Percentiles rank a stretch among this genome's conserved stretches.
phyloP scores from a whole-genome alignment of 2,113 vertebrate genomes.

The Oryzias melastigma region DNA sequence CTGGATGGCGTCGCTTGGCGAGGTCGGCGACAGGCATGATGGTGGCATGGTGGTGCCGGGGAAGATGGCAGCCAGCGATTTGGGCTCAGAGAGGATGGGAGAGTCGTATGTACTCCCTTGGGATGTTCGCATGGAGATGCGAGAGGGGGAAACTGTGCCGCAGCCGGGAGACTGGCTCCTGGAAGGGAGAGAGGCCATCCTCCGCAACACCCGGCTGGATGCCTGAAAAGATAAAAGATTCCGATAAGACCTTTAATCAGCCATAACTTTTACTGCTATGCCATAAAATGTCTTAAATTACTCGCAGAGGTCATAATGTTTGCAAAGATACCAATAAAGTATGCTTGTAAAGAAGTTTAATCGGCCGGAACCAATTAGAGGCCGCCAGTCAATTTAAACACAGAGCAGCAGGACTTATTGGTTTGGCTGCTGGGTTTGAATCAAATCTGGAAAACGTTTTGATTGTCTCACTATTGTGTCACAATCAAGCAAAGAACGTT shows the following conservation, averaged over 20 bases:
- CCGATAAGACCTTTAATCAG: neutral
- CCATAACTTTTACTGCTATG: neutral
- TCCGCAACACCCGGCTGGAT: constrained; percentile 81
- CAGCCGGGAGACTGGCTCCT: constrained; percentile 93
- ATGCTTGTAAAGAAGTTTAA: neutral
- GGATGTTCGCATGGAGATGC: constrained; percentile 88
- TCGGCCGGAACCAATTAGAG: constrained; percentile 2
- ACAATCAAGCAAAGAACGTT: too few species aligned
- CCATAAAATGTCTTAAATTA: constrained; percentile 3
- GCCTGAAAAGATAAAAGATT: constrained; percentile 64
- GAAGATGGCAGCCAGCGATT: constrained; percentile 81
- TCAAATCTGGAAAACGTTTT: too few species aligned
- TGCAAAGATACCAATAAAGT: constrained; percentile 18
- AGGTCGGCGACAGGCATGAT: constrained; percentile 77
- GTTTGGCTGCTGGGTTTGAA: too few species aligned
- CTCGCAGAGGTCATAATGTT: constrained; percentile 17
- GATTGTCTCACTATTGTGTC: too few species aligned
- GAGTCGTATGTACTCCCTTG: constrained; percentile 90
- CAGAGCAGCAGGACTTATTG: neutral
- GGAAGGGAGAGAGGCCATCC: constrained; percentile 94
- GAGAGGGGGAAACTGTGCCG: constrained; percentile 85
- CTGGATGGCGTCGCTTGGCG: constrained; percentile 60
- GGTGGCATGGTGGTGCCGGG: constrained; percentile 86
- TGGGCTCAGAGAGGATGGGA: constrained; percentile 84
- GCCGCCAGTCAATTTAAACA: neutral